Evolutionary conservation across 2,797 vertebrate genomes (phyloP), one percentile per base, ranked within the genome.

Genomic region (Acipenser ruthenus): DNA sequence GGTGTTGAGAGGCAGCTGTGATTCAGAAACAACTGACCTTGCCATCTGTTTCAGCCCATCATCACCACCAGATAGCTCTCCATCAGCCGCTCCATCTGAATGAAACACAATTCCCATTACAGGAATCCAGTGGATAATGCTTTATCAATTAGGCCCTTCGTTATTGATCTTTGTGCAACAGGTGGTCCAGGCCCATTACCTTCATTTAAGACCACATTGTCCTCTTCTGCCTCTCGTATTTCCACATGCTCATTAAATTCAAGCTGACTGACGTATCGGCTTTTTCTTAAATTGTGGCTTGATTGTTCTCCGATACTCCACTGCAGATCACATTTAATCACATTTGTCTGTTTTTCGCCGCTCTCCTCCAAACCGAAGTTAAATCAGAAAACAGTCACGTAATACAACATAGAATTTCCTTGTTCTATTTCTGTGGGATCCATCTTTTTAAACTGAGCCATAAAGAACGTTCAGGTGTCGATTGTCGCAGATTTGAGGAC

Each of bases 91-190:
- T 78, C 80, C 80, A 86, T 81, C 87, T 80, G 86, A 79, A 83
- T 88, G 85, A 90, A 88, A 89, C 86, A 86, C 80, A 87, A 86
- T 76, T 81, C 80, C 82, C 82, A 88, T 90, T 88, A 88, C 76
- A 74, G 74, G 70, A 75, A 77, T 69, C 77, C 83, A 75, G 85
- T 87, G 86, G 88, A 88, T 88, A 88, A 88, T 82, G 83, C 81
- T 81, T 89, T 86, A 88, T 90, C 89, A 88, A 89, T 90, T 88
- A 88, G 86, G 80, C 84, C 80, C 81, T 84, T 84, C 78, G 83
- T 83, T 79, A 81, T 77, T 87, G 89, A 91, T 89, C 84, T 80
- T 89, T 88, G 86, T 78, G 72, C 80, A 79, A 83, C 85, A 90
- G 89, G 87, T 88, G 86, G 83, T 85, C 74, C 70, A 75, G 76